Percentiles rank a stretch among this genome's conserved stretches.
phyloP scores from a whole-genome alignment of 2,113 vertebrate species.

The Oplegnathus fasciatus region DNA sequence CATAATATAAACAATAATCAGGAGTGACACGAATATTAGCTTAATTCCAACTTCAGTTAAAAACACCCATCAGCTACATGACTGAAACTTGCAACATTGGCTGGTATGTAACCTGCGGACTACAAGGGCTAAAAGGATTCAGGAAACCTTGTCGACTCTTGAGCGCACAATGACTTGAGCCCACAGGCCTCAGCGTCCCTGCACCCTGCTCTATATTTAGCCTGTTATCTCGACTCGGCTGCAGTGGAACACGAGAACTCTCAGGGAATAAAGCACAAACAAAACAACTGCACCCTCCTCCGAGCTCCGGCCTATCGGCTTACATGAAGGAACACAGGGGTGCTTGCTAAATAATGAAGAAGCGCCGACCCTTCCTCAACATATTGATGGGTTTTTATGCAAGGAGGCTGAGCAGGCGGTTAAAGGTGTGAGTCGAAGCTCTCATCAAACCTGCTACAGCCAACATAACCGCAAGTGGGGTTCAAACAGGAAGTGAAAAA shows the following conservation, averaged over 20 bases:
- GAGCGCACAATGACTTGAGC: constrained; percentile 39
- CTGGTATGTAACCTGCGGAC: neutral
- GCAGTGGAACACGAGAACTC: constrained; percentile 69
- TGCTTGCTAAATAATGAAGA: constrained; percentile 72
- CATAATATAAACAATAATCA: no score
- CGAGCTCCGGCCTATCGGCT: constrained; percentile 54
- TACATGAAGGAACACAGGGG: constrained; percentile 67
- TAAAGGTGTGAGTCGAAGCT: neutral
- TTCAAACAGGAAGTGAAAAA: neutral
- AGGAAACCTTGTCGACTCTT: constrained; percentile 32
- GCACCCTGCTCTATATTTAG: constrained; percentile 74
- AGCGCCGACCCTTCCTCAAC: constrained; percentile 47
- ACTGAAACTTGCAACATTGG: neutral
- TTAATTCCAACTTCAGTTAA: neutral
- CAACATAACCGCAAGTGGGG: neutral
- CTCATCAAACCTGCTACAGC: neutral
- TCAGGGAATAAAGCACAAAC: constrained; percentile 61
- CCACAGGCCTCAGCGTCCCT: constrained; percentile 40
- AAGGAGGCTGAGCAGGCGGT: neutral
- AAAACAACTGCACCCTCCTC: constrained; percentile 66
- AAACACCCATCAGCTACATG: neutral
- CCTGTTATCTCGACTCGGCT: constrained; percentile 66
- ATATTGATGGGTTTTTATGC: neutral
- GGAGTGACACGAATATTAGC: no score
- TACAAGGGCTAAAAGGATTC: constrained; percentile 24